These are phyloP conservation scores for Chrysina gloriosa DNA, from an alignment of 2,888 invertebrate species.

Conservation along the genomic window DNA sequence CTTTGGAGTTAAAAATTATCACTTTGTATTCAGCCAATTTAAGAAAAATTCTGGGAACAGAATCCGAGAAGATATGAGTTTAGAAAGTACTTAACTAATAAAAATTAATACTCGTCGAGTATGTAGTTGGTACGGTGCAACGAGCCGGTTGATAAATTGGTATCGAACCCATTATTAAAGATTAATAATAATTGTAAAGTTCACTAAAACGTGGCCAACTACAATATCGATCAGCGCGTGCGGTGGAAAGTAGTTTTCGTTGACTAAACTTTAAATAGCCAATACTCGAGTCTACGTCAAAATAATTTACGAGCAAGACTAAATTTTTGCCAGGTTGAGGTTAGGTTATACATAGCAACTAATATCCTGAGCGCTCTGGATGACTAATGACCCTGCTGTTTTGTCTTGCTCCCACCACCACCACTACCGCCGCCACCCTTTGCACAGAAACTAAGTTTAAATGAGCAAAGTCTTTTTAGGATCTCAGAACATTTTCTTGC, in stretches of 20 bases:
- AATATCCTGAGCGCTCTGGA: conserved; percentile 64
- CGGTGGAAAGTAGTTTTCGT: conserved; percentile 57
- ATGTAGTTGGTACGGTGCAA: background rate
- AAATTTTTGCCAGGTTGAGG: conserved; percentile 64
- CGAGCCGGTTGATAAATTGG: conserved; percentile 23
- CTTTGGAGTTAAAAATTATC: no score
- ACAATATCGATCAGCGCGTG: conserved; percentile 52
- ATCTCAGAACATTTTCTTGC: conserved; percentile 66
- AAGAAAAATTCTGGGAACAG: no score
- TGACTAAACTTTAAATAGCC: conserved; percentile 57
- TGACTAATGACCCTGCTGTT: conserved; percentile 65
- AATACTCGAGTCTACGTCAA: conserved; percentile 63
- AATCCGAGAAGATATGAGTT: background rate
- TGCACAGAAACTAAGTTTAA: conserved; percentile 56
- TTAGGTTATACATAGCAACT: conserved; percentile 64
- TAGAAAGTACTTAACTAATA: conserved; percentile 11
- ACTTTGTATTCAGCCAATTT: no score
- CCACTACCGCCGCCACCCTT: no score
- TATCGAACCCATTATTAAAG: conserved; percentile 46
- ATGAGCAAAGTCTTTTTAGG: conserved; percentile 66
- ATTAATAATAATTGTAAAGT: conserved; percentile 47
- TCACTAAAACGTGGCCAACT: conserved; percentile 49
- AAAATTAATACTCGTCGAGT: conserved; percentile 8
- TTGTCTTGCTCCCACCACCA: conserved; percentile 50
- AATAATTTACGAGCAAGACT: conserved; percentile 65